Conservation (phyloP, 2,113 vertebrate genomes). For the Macrotus californicus region DNA sequence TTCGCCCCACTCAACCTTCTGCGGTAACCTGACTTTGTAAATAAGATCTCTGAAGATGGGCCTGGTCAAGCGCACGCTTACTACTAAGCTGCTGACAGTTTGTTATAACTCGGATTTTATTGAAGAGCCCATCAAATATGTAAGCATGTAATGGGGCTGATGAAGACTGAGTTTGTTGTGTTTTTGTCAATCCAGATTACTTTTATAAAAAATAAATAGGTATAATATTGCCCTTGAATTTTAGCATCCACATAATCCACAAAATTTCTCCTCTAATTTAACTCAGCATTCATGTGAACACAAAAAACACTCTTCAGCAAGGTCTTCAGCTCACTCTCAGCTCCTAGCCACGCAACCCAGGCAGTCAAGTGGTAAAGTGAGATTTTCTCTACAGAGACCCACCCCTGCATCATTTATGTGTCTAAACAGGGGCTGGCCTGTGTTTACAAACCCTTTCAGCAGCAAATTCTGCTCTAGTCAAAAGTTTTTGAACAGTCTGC, state of each 20-base stretch:
- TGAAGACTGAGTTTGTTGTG: background rate
- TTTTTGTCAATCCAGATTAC: slow-evolving; percentile 23
- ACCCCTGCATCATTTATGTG: background rate
- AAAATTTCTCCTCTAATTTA: slow-evolving; percentile 31
- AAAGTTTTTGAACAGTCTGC: background rate
- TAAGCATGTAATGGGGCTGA: slow-evolving; percentile 50
- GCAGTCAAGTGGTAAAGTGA: background rate
- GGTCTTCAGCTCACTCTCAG: background rate
- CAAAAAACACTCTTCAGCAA: background rate
- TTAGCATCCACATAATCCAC: slow-evolving; percentile 16
- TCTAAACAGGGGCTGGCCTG: background rate
- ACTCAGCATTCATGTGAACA: background rate
- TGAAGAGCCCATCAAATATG: slow-evolving; percentile 26
- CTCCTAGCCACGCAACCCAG: background rate
- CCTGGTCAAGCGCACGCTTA: background rate
- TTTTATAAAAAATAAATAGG: slow-evolving; percentile 55
- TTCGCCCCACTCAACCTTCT: background rate
- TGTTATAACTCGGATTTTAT: slow-evolving; percentile 53
- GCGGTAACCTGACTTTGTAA: slow-evolving; percentile 8
- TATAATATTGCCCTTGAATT: slow-evolving; percentile 11
- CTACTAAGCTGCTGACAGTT: slow-evolving; percentile 22
- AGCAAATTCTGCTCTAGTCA: background rate
- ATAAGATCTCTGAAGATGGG: slow-evolving; percentile 14
- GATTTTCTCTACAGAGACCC: background rate
- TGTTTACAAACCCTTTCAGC: background rate